phyloP scores from a whole-genome alignment of 2,797 vertebrate species.

The Mico argentatus region DNA sequence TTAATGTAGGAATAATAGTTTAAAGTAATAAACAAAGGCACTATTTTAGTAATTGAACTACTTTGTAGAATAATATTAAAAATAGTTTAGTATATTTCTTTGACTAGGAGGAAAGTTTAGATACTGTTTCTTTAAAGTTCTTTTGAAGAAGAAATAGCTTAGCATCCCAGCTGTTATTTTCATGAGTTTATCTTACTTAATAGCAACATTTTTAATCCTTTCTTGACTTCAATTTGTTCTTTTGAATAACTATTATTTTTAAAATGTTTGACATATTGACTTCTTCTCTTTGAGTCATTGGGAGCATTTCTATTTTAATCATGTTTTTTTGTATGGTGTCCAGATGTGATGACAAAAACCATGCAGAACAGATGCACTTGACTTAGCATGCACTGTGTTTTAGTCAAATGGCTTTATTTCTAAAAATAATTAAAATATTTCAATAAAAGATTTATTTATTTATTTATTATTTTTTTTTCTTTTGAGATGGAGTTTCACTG shows the following conservation, averaged over 20 bases:
- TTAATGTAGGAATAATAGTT: neutral
- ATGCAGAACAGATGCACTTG: neutral
- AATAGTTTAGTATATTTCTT: neutral
- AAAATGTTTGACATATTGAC: neutral
- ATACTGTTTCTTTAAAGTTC: neutral
- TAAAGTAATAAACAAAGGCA: neutral
- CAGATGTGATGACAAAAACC: constrained; percentile 24
- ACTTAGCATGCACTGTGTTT: neutral
- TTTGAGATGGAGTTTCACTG: no score
- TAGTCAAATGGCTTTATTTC: neutral
- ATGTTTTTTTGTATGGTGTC: neutral
- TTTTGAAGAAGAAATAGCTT: neutral
- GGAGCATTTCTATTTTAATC: constrained; percentile 14
- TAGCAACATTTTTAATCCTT: neutral
- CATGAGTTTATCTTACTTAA: neutral
- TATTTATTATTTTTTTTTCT: no score
- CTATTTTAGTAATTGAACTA: neutral
- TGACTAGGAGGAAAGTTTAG: neutral
- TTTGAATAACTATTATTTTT: neutral
- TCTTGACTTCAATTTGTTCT: neutral
- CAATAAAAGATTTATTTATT: neutral
- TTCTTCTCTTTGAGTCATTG: neutral
- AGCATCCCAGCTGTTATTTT: neutral
- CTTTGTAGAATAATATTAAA: neutral
- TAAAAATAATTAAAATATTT: neutral